Conservation (phyloP, 1,140 invertebrate species). For the Aphidius gifuensis region DNA sequence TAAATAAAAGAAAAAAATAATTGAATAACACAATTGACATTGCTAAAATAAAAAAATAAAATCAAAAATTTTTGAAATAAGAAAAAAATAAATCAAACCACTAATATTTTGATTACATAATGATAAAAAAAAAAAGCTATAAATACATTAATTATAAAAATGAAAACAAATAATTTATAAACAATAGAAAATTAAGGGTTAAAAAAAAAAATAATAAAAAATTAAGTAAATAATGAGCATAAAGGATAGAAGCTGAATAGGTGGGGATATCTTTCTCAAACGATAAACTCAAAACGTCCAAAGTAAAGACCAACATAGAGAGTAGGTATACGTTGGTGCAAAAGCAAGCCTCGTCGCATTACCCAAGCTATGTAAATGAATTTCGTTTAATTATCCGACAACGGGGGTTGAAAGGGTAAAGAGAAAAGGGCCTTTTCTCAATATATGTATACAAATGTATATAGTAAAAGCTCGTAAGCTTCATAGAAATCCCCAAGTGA, state of each 20-base stretch:
- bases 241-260: conserved; percentile 10
- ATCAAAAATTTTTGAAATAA: too few relatives aligned
- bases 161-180: too few relatives aligned
- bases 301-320: not conserved
- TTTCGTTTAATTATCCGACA: conserved; percentile 52
- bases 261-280: not conserved
- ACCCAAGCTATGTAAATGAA: conserved; percentile 55
- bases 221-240: conserved; percentile 11
- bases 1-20: too few relatives aligned
- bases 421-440: conserved; percentile 5
- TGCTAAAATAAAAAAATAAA: too few relatives aligned
- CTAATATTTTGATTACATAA: too few relatives aligned
- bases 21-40: too few relatives aligned
- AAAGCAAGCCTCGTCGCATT: conserved; percentile 34
- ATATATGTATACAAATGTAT: not conserved
- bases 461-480: too few relatives aligned
- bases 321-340: not conserved
- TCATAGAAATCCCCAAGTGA: too few relatives aligned
- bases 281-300: conserved; percentile 23
- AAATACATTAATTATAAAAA: too few relatives aligned
- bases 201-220: not conserved
- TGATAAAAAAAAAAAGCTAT: too few relatives aligned
- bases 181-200: too few relatives aligned
- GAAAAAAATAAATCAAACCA: too few relatives aligned
- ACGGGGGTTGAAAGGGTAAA: conserved; percentile 18